phyloP scores from a whole-genome alignment of 2,888 invertebrate species.

The Polyploca ridens region DNA sequence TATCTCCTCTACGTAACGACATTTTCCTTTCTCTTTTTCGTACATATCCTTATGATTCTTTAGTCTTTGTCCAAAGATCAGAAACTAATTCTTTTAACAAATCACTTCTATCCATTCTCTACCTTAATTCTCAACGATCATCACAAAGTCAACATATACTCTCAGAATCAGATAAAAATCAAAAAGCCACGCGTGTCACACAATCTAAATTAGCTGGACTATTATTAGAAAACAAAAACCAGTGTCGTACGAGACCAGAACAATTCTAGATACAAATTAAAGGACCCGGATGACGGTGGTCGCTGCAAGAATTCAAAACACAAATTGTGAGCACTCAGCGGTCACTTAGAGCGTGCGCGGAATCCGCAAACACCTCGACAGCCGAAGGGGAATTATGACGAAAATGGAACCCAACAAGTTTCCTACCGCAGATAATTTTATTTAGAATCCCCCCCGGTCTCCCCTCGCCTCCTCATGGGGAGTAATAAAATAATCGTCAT shows the following conservation, averaged over 20 bases:
- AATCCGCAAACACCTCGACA: constrained; percentile 41
- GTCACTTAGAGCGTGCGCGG: constrained; percentile 56
- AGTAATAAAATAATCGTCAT: constrained; percentile 69
- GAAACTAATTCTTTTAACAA: no score
- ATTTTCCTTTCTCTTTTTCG: no score
- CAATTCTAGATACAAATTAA: constrained; percentile 28
- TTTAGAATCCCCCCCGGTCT: constrained; percentile 44
- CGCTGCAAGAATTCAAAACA: constrained; percentile 46
- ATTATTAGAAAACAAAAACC: not conserved
- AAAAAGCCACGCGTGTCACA: not conserved
- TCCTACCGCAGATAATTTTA: constrained; percentile 63
- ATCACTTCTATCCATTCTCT: no score
- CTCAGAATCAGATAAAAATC: not conserved
- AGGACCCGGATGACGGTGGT: constrained; percentile 25
- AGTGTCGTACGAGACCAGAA: constrained; percentile 13
- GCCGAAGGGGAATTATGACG: constrained; percentile 53
- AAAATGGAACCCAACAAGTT: constrained; percentile 57
- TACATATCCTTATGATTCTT: no score
- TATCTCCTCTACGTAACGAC: no score
- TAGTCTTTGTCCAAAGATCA: no score
- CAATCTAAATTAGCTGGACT: not conserved
- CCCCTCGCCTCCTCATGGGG: constrained; percentile 41
- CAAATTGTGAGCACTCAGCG: constrained; percentile 52
- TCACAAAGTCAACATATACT: no score
- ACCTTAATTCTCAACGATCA: no score